Conservation (phyloP, 2,888 invertebrate genomes). For the Oscheius sp. region DNA sequence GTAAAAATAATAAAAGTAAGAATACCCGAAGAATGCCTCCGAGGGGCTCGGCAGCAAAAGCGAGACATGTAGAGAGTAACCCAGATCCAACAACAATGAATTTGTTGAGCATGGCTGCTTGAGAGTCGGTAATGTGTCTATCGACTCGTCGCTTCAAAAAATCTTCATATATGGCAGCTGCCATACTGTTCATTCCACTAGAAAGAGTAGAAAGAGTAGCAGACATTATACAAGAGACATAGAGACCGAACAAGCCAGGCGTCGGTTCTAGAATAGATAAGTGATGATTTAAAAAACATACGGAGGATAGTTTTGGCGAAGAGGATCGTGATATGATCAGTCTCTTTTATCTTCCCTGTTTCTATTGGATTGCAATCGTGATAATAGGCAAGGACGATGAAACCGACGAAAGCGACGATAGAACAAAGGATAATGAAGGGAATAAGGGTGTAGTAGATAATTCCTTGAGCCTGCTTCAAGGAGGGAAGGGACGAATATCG, state of each 20-base stretch:
- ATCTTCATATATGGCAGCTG: slow-evolving; percentile 66
- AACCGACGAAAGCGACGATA: slow-evolving; percentile 59
- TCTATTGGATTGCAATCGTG: slow-evolving; percentile 65
- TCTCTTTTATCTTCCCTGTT: slow-evolving; percentile 51
- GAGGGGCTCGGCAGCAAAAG: slow-evolving; percentile 58
- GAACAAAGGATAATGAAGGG: slow-evolving; percentile 62
- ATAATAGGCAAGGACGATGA: slow-evolving; percentile 64
- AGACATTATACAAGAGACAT: slow-evolving; percentile 62
- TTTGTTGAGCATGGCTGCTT: slow-evolving; percentile 49
- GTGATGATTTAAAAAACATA: slow-evolving; percentile 16
- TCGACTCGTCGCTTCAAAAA: slow-evolving; percentile 55
- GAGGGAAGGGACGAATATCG: slow-evolving; percentile 59
- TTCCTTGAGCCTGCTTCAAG: slow-evolving; percentile 50
- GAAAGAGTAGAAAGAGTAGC: slow-evolving; percentile 64
- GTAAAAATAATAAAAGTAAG: neutral
- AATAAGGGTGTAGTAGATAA: slow-evolving; percentile 56
- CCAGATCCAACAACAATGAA: slow-evolving; percentile 49
- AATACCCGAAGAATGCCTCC: slow-evolving; percentile 57
- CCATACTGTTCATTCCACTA: slow-evolving; percentile 64
- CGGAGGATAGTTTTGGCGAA: slow-evolving; percentile 59
- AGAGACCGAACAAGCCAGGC: slow-evolving; percentile 63
- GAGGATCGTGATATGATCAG: slow-evolving; percentile 61
- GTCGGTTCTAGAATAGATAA: slow-evolving; percentile 47
- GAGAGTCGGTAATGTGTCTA: slow-evolving; percentile 47
- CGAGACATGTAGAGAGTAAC: slow-evolving; percentile 47